Conservation (phyloP, 2,113 vertebrate genomes). For the Gallinago media region DNA sequence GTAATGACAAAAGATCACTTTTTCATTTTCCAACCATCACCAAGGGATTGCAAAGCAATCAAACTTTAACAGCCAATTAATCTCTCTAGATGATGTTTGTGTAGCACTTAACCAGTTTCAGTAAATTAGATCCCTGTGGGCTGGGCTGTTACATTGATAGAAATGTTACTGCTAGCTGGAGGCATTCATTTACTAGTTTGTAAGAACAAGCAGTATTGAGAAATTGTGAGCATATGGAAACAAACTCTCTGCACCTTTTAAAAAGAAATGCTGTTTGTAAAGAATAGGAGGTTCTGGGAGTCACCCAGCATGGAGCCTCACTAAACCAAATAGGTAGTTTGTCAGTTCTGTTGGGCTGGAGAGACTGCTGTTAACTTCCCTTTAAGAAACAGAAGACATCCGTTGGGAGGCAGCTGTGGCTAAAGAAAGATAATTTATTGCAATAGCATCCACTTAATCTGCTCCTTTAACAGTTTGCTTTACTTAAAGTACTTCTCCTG, state of each 20-base stretch:
- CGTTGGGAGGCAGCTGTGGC: conserved; percentile 61
- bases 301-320: conserved; percentile 39
- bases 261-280: conserved; percentile 26
- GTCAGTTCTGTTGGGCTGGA: conserved; percentile 27
- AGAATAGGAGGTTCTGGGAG: conserved; percentile 27
- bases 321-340: conserved; percentile 34
- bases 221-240: conserved; percentile 58
- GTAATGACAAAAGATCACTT: conserved; percentile 53
- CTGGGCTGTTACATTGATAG: conserved; percentile 58
- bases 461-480: not conserved
- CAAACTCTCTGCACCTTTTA: conserved; percentile 45
- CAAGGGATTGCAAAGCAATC: conserved; percentile 70
- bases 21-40: conserved; percentile 64
- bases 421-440: conserved; percentile 51
- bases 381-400: conserved; percentile 57
- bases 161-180: conserved; percentile 62
- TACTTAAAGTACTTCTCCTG: not conserved
- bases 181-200: conserved; percentile 38
- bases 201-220: conserved; percentile 43
- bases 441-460: not conserved
- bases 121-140: conserved; percentile 71
- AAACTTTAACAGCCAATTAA: conserved; percentile 74
- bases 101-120: conserved; percentile 67
- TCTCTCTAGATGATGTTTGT: conserved; percentile 73
- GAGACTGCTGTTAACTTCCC: conserved; percentile 31